phyloP scores from a whole-genome alignment of 2,113 vertebrate species.

The Vimba vimba region DNA sequence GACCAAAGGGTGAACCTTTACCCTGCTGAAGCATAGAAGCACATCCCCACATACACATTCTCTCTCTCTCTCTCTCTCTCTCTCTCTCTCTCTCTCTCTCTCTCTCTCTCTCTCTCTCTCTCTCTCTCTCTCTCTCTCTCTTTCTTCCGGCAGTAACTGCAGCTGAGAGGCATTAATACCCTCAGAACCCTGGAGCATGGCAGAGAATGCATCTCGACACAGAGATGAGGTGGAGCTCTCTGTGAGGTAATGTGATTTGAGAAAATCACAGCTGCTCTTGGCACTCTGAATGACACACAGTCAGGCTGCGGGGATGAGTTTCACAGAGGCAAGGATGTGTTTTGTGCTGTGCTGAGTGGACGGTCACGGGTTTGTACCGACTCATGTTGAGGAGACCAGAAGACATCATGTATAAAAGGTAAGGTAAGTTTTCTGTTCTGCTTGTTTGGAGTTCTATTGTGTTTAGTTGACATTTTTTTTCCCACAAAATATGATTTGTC shows the following conservation, averaged over 20 bases:
- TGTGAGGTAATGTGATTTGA: constrained; percentile 56
- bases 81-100: not conserved
- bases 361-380: constrained; percentile 30
- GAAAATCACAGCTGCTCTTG: constrained; percentile 37
- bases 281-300: constrained; percentile 24
- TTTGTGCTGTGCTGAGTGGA: constrained; percentile 45
- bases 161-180: constrained; percentile 38
- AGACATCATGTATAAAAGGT: constrained; percentile 37
- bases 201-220: constrained; percentile 41
- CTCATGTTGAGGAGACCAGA: constrained; percentile 39
- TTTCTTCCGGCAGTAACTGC: constrained; percentile 34
- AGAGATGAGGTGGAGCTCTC: constrained; percentile 50
- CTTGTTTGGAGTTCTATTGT: not conserved
- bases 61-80: not conserved
- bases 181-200: constrained; percentile 44
- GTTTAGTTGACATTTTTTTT: not conserved
- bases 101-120: no score
- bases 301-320: constrained; percentile 41
- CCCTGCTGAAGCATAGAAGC: not conserved
- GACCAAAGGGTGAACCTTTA: constrained; percentile 20
- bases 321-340: constrained; percentile 44
- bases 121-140: not conserved
- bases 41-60: not conserved
- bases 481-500: not conserved
- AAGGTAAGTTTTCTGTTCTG: constrained; percentile 19